Conservation (phyloP, 2,113 vertebrate genomes). For the Eolophus roseicapilla region DNA sequence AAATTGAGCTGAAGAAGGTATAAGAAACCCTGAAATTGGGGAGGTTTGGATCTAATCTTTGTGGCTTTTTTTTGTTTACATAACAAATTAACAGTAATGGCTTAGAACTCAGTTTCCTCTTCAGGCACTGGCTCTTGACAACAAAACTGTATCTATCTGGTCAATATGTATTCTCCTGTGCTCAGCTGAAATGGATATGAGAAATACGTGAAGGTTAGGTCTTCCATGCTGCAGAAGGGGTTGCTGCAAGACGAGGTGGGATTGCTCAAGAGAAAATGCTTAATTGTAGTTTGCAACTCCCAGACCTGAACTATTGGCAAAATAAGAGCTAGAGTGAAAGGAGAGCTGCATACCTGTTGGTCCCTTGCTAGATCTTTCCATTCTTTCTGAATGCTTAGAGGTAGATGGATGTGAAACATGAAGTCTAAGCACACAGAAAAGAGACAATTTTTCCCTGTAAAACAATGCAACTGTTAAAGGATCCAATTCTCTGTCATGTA, state of each 20-base stretch:
- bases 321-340: rapidly evolving
- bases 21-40: background rate
- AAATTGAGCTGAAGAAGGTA: background rate
- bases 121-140: background rate
- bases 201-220: background rate
- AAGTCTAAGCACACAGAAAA: background rate
- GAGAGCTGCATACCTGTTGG: background rate
- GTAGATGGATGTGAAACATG: background rate
- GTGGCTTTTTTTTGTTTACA: background rate
- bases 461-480: background rate
- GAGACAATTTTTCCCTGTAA: background rate
- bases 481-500: rapidly evolving
- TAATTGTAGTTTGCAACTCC: rapidly evolving
- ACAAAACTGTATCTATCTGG: background rate
- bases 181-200: background rate
- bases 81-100: background rate
- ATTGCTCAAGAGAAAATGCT: background rate
- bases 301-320: background rate
- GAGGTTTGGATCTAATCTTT: background rate
- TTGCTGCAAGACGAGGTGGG: background rate
- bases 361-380: background rate
- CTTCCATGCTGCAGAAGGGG: background rate
- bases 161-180: background rate
- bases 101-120: background rate
- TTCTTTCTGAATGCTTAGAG: background rate